These are phyloP conservation scores for Ochotona princeps DNA, from an alignment of 2,113 vertebrate species.

Conservation along the genomic window DNA sequence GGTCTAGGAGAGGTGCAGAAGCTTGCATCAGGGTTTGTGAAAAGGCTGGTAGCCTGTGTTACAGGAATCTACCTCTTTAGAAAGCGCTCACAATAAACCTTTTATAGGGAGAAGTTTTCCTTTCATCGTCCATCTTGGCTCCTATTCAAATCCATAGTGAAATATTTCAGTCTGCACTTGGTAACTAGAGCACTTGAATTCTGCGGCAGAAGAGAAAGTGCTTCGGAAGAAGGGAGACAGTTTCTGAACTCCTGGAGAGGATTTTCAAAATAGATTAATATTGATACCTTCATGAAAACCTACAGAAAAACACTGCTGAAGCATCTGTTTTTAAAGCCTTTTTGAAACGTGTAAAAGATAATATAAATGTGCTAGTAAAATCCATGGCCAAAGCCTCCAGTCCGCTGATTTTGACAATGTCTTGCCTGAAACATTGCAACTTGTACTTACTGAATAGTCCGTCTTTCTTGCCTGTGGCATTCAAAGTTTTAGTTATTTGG, in stretches of 20 bases:
- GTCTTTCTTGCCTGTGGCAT: conserved; percentile 77
- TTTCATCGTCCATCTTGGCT: conserved; percentile 51
- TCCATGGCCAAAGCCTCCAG: conserved; percentile 46
- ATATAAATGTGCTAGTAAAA: conserved; percentile 67
- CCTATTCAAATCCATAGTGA: conserved; percentile 65
- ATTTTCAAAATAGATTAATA: conserved; percentile 50
- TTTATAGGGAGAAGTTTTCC: conserved; percentile 43
- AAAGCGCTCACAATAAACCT: conserved; percentile 71
- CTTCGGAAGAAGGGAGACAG: not conserved
- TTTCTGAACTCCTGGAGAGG: not conserved
- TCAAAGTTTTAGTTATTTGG: conserved; percentile 79
- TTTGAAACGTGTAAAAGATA: conserved; percentile 37
- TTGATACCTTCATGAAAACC: not conserved
- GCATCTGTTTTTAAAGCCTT: conserved; percentile 45
- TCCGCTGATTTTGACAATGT: conserved; percentile 70
- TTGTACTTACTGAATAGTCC: conserved; percentile 72
- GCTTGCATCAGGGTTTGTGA: not conserved
- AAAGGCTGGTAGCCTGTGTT: conserved; percentile 48
- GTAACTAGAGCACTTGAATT: conserved; percentile 61
- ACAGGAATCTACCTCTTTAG: conserved; percentile 65
- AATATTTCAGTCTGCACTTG: conserved; percentile 55
- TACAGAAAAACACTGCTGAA: not conserved
- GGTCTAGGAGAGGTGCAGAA: conserved; percentile 54
- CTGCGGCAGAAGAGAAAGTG: conserved; percentile 64
- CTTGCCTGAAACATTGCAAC: conserved; percentile 73